Evolutionary conservation across 2,113 vertebrate genomes (phyloP).

Genomic region (Ascaphus truei): DNA sequence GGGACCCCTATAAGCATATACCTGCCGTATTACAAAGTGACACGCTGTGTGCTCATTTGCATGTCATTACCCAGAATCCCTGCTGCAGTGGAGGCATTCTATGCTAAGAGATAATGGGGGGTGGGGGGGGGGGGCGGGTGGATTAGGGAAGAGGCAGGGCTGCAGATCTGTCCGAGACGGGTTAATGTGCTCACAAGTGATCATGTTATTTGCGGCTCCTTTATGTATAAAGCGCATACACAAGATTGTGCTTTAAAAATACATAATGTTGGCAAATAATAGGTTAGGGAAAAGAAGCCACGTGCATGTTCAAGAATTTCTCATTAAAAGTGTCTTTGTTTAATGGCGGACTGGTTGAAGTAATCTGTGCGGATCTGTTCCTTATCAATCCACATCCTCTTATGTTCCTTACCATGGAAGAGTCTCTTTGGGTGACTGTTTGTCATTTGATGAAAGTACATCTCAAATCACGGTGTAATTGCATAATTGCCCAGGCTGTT

Average conservation of each 20-base stretch:
- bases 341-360: background rate
- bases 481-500: background rate
- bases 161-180: too few species aligned
- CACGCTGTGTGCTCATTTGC: too few species aligned
- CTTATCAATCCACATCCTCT: background rate
- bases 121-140: too few species aligned
- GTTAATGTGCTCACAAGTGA: too few species aligned
- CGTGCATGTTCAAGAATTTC: too few species aligned
- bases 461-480: constrained; percentile 12
- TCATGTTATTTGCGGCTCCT: too few species aligned
- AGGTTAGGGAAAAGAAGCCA: background rate
- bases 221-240: background rate
- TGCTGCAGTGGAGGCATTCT: too few species aligned
- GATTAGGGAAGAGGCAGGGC: too few species aligned
- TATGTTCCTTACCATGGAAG: background rate
- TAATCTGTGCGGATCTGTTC: background rate
- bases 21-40: too few species aligned
- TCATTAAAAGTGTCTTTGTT: constrained; percentile 8
- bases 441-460: constrained; percentile 8
- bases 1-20: too few species aligned
- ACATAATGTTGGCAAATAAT: background rate
- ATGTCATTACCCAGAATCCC: too few species aligned
- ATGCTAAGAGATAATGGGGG: too few species aligned
- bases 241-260: background rate
- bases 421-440: background rate